Base-by-base conservation (phyloP, 2,888 invertebrate species). In the Caenorhabditis sp. region DNA sequence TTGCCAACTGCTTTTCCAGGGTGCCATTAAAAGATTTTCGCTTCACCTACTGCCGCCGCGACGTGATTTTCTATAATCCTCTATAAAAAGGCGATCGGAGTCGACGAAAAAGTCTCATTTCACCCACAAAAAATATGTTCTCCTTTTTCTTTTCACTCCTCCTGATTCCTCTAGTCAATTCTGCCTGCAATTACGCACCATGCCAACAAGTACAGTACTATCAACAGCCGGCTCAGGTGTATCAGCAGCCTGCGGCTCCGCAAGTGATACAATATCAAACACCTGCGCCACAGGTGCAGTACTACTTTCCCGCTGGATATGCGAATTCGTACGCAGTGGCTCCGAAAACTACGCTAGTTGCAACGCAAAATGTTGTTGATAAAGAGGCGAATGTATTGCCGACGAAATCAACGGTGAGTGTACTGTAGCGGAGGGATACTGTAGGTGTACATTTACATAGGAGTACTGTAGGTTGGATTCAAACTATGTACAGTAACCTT, bases 61-160 rank as follows among this genome's bases (percentile, higher is more conserved):
- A 14, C 43, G 31, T 20, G 12, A 17, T 10, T 36, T 20, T 38
- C 27, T n/a, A 27, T 70, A 70, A 66, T 70, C 66, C 62, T 43
- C 66, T 70, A 70, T 70, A 70, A 70, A 70, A 66, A 43, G 17
- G 8, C 43, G 17, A 43, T 43, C 43, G 52, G 52, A 49, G 49
- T 20, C 17, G 14, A 10, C 8, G 14, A 14, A 43, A 43, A 43
- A 43, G 17, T 17, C 14, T 43, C 43, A 43, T 43, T 43, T 43
- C 43, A 10, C 7, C 7, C 3, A 43, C 12, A 43, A 43, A 43
- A 43, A 17, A 43, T 14, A 17, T 3, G 14, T 43, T 43, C 43
- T 43, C 17, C 43, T 14, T 17, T 17, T 43, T 43, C 36, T 36
- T 8, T 36, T 36, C 10, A 8, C 10, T 36, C 7, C 14, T 17